Percentiles rank a stretch among this genome's conserved stretches.
Conservation (phyloP, 2,113 vertebrate genomes). For the Aleadryas rufinucha region DNA sequence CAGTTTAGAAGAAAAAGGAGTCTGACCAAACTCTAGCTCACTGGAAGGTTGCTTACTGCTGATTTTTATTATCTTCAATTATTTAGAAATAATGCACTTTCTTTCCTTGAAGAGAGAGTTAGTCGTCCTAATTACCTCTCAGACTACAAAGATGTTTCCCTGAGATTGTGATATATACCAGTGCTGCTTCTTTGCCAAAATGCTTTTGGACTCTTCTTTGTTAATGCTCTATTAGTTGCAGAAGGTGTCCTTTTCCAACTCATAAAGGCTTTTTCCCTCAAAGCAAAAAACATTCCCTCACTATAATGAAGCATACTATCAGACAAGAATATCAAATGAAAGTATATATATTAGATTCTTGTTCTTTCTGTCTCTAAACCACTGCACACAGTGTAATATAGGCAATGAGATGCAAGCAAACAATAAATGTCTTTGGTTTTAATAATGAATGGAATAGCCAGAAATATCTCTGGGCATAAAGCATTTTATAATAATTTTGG, state of each 20-base stretch:
- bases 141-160: background rate
- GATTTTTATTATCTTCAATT: background rate
- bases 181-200: background rate
- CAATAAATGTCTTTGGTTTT: background rate
- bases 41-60: background rate
- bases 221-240: background rate
- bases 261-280: background rate
- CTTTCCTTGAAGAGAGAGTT: background rate
- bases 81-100: background rate
- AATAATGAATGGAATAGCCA: background rate
- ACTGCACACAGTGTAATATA: background rate
- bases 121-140: background rate
- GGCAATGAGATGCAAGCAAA: background rate
- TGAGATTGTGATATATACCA: background rate
- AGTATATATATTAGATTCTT: background rate
- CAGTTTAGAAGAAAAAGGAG: background rate
- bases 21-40: background rate
- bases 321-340: background rate
- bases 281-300: background rate
- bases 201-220: background rate
- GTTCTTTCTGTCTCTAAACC: background rate
- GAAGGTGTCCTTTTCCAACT: background rate
- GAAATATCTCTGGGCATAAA: background rate
- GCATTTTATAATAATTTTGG: background rate
- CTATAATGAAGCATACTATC: background rate